Conservation (phyloP, 2,113 vertebrate genomes). For the Arenaria interpres region DNA sequence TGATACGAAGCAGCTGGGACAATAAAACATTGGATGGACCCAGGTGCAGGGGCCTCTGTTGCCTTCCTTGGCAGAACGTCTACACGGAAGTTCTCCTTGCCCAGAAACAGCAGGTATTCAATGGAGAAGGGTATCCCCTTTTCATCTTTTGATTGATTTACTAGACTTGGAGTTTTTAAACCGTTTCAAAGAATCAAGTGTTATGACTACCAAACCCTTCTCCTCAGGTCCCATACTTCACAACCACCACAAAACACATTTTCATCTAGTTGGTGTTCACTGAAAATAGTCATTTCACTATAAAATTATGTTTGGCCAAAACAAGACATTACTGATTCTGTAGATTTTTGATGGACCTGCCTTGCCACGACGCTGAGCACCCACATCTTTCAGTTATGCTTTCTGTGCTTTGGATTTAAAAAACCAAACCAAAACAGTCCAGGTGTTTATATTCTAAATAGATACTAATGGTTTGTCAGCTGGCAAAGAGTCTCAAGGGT, state of each 20-base stretch:
- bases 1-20: neutral
- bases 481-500: neutral
- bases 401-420: neutral
- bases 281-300: neutral
- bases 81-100: neutral
- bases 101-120: neutral
- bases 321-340: neutral
- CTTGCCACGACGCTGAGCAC: neutral
- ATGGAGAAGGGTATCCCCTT: neutral
- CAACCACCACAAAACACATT: neutral
- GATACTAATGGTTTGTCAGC: neutral
- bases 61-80: neutral
- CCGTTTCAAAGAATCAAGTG: neutral
- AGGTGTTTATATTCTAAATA: neutral
- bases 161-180: neutral
- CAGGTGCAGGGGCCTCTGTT: neutral
- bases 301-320: neutral
- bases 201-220: neutral
- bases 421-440: neutral
- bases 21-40: neutral
- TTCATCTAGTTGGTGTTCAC: neutral
- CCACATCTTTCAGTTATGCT: neutral
- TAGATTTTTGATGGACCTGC: neutral
- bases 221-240: neutral
- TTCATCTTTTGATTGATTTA: neutral